These are phyloP conservation scores for Junonia oenone DNA, from an alignment of 2,888 invertebrate genomes.

Conservation along the genomic window DNA sequence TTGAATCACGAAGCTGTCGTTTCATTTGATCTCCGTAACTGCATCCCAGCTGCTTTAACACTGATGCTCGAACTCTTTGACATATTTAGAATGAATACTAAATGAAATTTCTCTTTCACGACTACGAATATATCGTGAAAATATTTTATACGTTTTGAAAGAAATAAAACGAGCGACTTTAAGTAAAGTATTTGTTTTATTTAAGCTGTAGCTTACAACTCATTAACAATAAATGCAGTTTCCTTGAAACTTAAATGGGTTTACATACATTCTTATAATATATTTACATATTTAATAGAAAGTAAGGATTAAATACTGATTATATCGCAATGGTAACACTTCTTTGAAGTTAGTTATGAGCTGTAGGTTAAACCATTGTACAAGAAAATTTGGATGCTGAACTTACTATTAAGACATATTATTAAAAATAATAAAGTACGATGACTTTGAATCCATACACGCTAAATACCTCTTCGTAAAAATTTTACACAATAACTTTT, in stretches of 20 bases:
- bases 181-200: constrained; percentile 64
- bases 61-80: background rate
- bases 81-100: background rate
- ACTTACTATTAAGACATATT: constrained; percentile 8
- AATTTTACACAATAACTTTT: constrained; percentile 20
- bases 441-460: constrained; percentile 8
- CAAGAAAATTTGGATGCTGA: constrained; percentile 12
- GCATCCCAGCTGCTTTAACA: background rate
- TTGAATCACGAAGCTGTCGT: background rate
- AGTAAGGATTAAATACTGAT: constrained; percentile 41
- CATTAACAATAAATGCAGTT: constrained; percentile 68
- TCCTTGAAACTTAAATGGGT: constrained; percentile 64
- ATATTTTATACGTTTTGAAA: background rate
- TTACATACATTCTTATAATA: constrained; percentile 42
- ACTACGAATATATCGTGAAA: background rate
- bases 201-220: constrained; percentile 70
- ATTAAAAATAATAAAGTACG: constrained; percentile 6
- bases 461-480: constrained; percentile 20
- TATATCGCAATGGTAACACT: constrained; percentile 45
- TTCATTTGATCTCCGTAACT: background rate
- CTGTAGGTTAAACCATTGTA: constrained; percentile 19
- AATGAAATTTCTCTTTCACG: background rate
- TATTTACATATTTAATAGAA: constrained; percentile 50
- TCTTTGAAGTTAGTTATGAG: constrained; percentile 55
- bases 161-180: constrained; percentile 28